These are phyloP conservation scores for Halocynthia roretzi DNA, from an alignment of 23 tunicate species.

Conservation along the genomic window DNA sequence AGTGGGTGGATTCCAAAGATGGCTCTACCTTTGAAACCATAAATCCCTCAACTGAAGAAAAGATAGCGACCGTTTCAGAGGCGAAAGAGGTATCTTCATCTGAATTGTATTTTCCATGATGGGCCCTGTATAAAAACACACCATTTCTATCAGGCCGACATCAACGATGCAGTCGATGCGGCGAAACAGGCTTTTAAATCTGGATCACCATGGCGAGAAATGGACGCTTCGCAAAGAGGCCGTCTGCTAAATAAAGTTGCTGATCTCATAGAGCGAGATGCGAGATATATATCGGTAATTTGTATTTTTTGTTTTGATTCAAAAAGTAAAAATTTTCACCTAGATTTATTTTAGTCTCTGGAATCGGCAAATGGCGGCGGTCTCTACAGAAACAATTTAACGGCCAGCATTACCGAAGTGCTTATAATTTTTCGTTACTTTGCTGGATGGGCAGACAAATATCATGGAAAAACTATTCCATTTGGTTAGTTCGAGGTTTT, in stretches of 20 bases:
- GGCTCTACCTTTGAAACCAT: conserved; percentile 44
- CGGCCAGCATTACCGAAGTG: conserved; percentile 5
- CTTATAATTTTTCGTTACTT: conserved; percentile 40
- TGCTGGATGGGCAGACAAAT: conserved; percentile 74
- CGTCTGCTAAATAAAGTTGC: conserved; percentile 67
- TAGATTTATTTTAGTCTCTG: conserved; percentile 7
- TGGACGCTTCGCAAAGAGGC: conserved; percentile 92
- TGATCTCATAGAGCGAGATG: conserved; percentile 85
- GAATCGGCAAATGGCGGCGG: conserved; percentile 23
- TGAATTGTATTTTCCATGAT: no score
- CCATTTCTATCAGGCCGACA: conserved; percentile 53
- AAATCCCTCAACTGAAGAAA: conserved; percentile 41
- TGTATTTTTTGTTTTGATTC: no score
- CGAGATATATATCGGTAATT: conserved; percentile 76
- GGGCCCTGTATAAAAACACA: background rate
- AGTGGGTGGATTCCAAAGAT: conserved; percentile 47
- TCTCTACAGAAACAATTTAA: background rate
- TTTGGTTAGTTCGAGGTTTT: conserved; percentile 17
- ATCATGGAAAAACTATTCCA: conserved; percentile 70
- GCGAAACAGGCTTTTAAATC: conserved; percentile 75
- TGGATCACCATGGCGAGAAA: conserved; percentile 87
- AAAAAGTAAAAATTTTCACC: no score
- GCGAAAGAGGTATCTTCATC: conserved; percentile 39
- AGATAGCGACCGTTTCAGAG: conserved; percentile 42
- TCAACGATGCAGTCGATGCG: conserved; percentile 73